Evolutionary conservation across 2,113 vertebrate species (phyloP), one percentile per base, ranked within the genome.

Genomic region (Thalassoma bifasciatum): DNA sequence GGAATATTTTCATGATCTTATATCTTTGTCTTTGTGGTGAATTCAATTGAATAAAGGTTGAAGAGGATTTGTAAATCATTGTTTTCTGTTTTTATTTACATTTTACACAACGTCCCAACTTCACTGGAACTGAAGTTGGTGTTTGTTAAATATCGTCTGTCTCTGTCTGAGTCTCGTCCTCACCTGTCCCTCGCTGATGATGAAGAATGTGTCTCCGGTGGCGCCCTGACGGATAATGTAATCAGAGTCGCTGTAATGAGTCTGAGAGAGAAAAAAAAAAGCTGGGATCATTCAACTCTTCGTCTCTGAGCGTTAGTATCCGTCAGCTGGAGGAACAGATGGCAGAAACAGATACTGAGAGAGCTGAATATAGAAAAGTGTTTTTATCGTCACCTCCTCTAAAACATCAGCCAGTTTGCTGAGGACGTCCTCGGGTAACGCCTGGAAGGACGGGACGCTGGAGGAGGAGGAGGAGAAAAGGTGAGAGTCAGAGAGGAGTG

Each of bases 191-290:
- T 93, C 82, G 12, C 93, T 94, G 92, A 94, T 90, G 84, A 94
- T 93, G 90, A 94, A 94, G 89, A 92, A 94, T 1, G 93, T 94
- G 88, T 94, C 93, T 49, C 93, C 93, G 0, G 89, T 90, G 66
- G 92, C 93, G 17, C 93, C 93, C 69, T 94, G 92, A 2, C 92
- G 85, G 64, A 94, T 88, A 49, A 94, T 93, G 90, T 91, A 93
- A 66, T 94, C 91, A 1, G 87, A 84, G 21, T 92, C 90, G 8
- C 66, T 82, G 77, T 94, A 94, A 74, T 88, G 92, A 73, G 86
- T 93, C 92, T 94, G 80, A 73, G 50, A 26, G 26, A 49, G 36
- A 68, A 64, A 53, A 6, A 58, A 9, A 22, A n/a, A 8, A 14
- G 11, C 46, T 72, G 47, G 30, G 36, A n/a, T 66, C 19, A 37